phyloP scores from a whole-genome alignment of 64 coral and sea anemone species.

The Porites australiensis region DNA sequence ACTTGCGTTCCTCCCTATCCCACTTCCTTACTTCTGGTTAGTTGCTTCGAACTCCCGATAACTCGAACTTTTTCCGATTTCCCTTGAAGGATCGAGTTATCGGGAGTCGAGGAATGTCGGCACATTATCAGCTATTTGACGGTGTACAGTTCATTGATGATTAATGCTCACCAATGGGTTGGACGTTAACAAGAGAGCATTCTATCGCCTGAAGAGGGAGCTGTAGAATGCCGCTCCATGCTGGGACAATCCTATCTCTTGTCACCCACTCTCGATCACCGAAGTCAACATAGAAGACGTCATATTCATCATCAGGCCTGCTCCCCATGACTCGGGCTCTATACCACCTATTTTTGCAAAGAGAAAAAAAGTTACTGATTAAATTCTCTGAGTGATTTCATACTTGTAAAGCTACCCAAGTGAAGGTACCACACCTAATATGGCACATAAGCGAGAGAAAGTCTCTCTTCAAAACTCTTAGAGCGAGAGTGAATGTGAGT shows the following conservation, averaged over 20 bases:
- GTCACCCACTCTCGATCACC: slow-evolving; percentile 95
- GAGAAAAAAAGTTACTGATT: not conserved
- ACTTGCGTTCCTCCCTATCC: no score
- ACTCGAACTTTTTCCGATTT: no score
- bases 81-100: no score
- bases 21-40: no score
- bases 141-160: not conserved
- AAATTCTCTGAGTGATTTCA: no score
- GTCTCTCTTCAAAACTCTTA: no score
- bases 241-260: slow-evolving; percentile 68
- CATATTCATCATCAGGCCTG: slow-evolving; percentile 88
- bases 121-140: not conserved
- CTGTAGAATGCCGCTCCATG: slow-evolving; percentile 79
- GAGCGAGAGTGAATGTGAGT: no score
- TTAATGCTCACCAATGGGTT: slow-evolving; percentile 69
- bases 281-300: slow-evolving; percentile 96
- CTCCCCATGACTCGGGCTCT: slow-evolving; percentile 89
- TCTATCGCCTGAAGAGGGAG: slow-evolving; percentile 94
- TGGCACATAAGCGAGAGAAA: no score
- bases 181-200: slow-evolving; percentile 86
- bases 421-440: no score
- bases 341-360: slow-evolving; percentile 76
- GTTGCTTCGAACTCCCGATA: no score
- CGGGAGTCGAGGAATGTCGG: no score
- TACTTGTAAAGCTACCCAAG: no score